Percentiles rank a stretch among this genome's conserved stretches.
These are phyloP conservation scores for Helicoverpa armigera DNA, from an alignment of 1,140 invertebrate genomes.

Conservation along the genomic window DNA sequence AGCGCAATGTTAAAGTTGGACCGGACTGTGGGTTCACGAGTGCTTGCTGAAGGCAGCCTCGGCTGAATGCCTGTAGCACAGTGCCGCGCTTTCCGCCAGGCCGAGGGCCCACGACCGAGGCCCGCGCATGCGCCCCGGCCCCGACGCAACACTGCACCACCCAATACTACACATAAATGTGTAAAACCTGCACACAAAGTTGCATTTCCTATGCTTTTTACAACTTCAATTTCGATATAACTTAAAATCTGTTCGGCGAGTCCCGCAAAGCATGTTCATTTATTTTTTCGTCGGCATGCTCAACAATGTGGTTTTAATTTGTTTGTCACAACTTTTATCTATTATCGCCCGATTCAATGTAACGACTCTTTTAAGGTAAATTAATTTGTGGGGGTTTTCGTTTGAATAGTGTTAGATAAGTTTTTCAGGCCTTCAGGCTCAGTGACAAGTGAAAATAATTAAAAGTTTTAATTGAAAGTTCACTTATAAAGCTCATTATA, in stretches of 20 bases:
- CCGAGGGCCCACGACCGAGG: background rate
- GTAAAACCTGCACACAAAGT: background rate
- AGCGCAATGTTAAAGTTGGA: no score
- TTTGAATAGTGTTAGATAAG: no score
- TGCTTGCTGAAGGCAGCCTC: background rate
- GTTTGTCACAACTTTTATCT: background rate
- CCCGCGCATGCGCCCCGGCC: slow-evolving; percentile 8
- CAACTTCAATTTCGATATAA: background rate
- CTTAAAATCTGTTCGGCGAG: background rate
- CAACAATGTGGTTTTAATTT: background rate
- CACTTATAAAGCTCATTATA: no score
- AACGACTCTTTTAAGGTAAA: background rate
- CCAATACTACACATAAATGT: background rate
- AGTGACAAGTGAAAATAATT: no score
- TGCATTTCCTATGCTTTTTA: slow-evolving; percentile 30
- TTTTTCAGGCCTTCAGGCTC: no score
- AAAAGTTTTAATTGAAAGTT: no score
- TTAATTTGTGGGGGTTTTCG: no score
- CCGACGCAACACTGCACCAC: slow-evolving; percentile 29
- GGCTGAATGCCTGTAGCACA: background rate
- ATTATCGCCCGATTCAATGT: background rate
- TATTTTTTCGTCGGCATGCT: slow-evolving; percentile 1
- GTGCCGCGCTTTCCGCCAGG: background rate
- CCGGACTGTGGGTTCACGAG: no score
- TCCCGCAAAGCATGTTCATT: background rate